A percentile compares a stretch with the other conserved stretches of the same genome.
Evolutionary conservation across 2,113 vertebrate species (phyloP).

Genomic region (Phaethon lepturus): DNA sequence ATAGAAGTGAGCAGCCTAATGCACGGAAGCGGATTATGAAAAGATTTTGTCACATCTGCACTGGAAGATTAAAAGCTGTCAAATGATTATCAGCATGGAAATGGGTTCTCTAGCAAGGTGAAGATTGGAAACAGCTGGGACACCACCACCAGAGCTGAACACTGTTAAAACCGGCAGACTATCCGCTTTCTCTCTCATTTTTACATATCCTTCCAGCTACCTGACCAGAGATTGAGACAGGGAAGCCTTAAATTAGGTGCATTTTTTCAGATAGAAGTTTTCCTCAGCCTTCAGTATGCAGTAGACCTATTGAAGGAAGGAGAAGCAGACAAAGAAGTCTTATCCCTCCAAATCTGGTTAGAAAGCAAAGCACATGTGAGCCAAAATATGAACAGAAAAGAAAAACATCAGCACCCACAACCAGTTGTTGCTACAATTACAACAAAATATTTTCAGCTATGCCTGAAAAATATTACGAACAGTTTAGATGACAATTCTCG

Average conservation of each 20-base stretch:
- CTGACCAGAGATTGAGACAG: neutral
- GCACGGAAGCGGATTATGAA: neutral
- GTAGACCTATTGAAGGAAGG: neutral
- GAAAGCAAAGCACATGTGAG: neutral
- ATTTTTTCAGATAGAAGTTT: neutral
- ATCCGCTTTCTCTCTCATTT: neutral
- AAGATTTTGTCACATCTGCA: slow-evolving; percentile 39
- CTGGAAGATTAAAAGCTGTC: slow-evolving; percentile 43
- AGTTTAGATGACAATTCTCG: neutral
- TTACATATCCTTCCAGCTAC: neutral
- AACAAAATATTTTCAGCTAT: neutral
- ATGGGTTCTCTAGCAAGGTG: neutral
- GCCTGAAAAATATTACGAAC: neutral
- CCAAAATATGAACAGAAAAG: neutral
- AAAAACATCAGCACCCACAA: neutral
- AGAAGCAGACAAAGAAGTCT: neutral
- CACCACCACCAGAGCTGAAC: neutral
- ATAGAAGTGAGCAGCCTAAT: neutral
- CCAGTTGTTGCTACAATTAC: too few species aligned
- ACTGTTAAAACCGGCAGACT: neutral
- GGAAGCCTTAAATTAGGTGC: neutral
- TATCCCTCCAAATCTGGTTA: neutral
- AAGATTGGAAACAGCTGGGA: neutral
- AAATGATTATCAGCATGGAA: slow-evolving; percentile 33
- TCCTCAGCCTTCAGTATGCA: neutral